These are phyloP conservation scores for Lucilia cuprina DNA, from an alignment of 1,140 invertebrate genomes.

Conservation along the genomic window DNA sequence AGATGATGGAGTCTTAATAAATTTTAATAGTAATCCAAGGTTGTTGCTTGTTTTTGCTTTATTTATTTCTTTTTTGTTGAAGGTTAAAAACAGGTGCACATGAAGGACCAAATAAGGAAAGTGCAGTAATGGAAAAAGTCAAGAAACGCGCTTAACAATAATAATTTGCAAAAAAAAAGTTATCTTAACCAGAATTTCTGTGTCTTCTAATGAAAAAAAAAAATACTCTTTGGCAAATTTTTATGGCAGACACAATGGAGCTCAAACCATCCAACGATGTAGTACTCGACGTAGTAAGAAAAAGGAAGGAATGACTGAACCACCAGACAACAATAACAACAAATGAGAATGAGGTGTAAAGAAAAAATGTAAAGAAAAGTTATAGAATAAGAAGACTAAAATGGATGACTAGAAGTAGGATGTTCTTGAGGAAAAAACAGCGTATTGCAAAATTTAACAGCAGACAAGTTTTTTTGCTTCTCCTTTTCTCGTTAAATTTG, in stretches of 20 bases:
- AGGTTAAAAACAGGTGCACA: conserved; percentile 11
- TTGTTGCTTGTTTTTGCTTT: not conserved
- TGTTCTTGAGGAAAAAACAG: not conserved
- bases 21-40: not conserved
- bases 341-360: not conserved
- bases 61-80: not conserved
- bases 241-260: conserved; percentile 30
- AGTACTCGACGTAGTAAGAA: not conserved
- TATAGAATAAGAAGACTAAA: not conserved
- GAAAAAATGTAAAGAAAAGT: not conserved
- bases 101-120: not conserved
- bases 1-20: not conserved
- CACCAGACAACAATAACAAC: conserved; percentile 2
- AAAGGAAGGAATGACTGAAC: not conserved
- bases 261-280: not conserved
- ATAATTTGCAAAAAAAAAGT: not conserved
- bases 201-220: not conserved
- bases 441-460: not conserved
- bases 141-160: not conserved
- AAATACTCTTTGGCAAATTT: not conserved
- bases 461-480: not conserved
- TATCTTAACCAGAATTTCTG: not conserved
- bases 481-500: not conserved
- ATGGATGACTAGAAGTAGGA: conserved; percentile 10
- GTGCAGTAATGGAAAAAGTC: not conserved